These are phyloP conservation scores for Melieria crassipennis DNA, from an alignment of 2,888 invertebrate species.

Conservation along the genomic window DNA sequence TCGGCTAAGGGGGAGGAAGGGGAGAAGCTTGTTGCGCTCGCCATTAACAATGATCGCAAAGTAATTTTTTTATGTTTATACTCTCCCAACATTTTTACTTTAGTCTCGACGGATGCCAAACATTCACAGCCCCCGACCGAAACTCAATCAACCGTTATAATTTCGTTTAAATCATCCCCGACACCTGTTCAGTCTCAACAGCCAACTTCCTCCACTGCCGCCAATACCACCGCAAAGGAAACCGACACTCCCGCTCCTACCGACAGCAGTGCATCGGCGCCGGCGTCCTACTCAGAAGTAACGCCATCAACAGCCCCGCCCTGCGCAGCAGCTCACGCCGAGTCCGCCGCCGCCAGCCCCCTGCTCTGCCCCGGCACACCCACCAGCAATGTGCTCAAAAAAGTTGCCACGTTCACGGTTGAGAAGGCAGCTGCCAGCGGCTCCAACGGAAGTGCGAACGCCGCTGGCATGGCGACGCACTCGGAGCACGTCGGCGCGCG, in stretches of 20 bases:
- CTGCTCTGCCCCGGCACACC: slow-evolving; percentile 35
- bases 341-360: slow-evolving; percentile 62
- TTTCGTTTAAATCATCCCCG: slow-evolving; percentile 65
- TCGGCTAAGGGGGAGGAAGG: too few relatives aligned
- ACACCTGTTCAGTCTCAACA: slow-evolving; percentile 60
- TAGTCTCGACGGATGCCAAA: slow-evolving; percentile 48
- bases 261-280: slow-evolving; percentile 2
- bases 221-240: slow-evolving; percentile 29
- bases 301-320: slow-evolving; percentile 38
- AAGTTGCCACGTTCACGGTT: slow-evolving; percentile 84
- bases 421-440: slow-evolving; percentile 71
- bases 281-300: slow-evolving; percentile 38
- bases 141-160: slow-evolving; percentile 66
- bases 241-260: slow-evolving; percentile 20
- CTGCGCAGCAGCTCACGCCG: slow-evolving; percentile 27
- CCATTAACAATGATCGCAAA: slow-evolving; percentile 14
- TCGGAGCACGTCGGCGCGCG: slow-evolving; percentile 64
- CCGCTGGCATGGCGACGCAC: slow-evolving; percentile 42
- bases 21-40: neutral
- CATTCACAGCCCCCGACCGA: slow-evolving; percentile 54
- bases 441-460: slow-evolving; percentile 30
- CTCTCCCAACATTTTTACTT: too few relatives aligned
- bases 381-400: slow-evolving; percentile 80
- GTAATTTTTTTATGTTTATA: slow-evolving; percentile 29
- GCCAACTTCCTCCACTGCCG: slow-evolving; percentile 27